Base-by-base conservation (phyloP, 2,797 vertebrate genomes). In the Typhlichthys subterraneus region DNA sequence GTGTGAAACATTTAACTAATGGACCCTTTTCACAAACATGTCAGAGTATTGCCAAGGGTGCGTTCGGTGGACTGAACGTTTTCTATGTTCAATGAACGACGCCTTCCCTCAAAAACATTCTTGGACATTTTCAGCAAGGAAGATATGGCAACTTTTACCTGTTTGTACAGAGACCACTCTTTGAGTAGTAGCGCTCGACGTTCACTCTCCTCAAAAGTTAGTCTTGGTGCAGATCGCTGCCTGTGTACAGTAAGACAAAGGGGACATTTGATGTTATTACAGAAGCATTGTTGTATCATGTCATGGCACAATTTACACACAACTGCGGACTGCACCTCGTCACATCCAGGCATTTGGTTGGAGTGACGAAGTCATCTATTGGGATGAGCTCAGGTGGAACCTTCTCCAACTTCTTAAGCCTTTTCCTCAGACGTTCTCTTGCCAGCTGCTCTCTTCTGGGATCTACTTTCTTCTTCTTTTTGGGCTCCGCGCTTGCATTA, bases 391-490 rank as follows among this genome's bases (percentile, higher is more conserved):
- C 95, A 7, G 94, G 92, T 45, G 90, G 73, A 54, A 95, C 89
- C 72, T 83, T 96, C 77, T 98, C 96, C 78, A 99, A 14, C 75
- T 89, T 95, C 67, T 88, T 97, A 46, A 99, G 77, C 76, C 79
- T 99, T 75, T 94, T 99, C 82, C 80, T 98, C 86, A 99, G 69
- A 4, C 97, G 94, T 0, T 99, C 97, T 76, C 77, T 96, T 5
- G 72, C 15, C n/a, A 94, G 61, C 53, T 86, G 88, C 1, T 98
- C 97, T 72, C 91, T 92, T 70, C 29, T 95, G 5, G 95, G 92
- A 73, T 99, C 95, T 1, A 94, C 86, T 59, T 93, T 99, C 84
- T 99, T 99, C 79, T 97, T 99, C 85, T 96, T 99, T 72, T 81
- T 94, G 0, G 96, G 96, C 73, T 98, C 96, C 46, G 93, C 94